Evolutionary conservation across 2,113 vertebrate species (phyloP).

Genomic region (Mirza zaza): DNA sequence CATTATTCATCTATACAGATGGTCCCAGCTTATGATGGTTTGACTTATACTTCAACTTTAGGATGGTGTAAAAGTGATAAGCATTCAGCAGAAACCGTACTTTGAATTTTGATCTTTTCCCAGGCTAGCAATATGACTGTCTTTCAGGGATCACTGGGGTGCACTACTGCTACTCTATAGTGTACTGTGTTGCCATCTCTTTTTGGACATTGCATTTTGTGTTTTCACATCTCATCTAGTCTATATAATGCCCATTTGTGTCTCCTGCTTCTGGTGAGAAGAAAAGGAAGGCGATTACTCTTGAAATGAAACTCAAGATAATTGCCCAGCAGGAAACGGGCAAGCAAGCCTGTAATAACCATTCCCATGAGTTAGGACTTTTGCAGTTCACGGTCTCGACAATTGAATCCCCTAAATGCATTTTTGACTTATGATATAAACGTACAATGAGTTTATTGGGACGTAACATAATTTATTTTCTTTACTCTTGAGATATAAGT

Average conservation of each 20-base stretch:
- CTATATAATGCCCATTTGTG: not conserved
- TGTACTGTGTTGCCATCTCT: not conserved
- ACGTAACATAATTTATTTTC: not conserved
- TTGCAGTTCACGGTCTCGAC: no score
- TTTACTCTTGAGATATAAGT: not conserved
- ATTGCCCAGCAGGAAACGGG: not conserved
- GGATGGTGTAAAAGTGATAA: not conserved
- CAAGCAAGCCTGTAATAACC: not conserved
- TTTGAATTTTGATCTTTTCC: not conserved
- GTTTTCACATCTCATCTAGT: not conserved
- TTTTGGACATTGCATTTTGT: not conserved
- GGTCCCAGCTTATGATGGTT: not conserved
- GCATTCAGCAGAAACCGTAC: not conserved
- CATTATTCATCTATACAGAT: not conserved
- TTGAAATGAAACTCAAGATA: not conserved
- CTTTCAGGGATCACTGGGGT: not conserved
- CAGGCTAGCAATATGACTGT: not conserved
- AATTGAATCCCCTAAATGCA: not conserved
- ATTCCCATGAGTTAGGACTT: not conserved
- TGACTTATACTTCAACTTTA: not conserved
- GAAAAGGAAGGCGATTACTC: not conserved
- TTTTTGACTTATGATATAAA: not conserved
- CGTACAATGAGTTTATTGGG: not conserved
- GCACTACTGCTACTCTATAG: not conserved
- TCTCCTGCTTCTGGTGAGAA: not conserved